phyloP scores from a whole-genome alignment of 2,113 vertebrate species.

The Cranoglanis bouderius region DNA sequence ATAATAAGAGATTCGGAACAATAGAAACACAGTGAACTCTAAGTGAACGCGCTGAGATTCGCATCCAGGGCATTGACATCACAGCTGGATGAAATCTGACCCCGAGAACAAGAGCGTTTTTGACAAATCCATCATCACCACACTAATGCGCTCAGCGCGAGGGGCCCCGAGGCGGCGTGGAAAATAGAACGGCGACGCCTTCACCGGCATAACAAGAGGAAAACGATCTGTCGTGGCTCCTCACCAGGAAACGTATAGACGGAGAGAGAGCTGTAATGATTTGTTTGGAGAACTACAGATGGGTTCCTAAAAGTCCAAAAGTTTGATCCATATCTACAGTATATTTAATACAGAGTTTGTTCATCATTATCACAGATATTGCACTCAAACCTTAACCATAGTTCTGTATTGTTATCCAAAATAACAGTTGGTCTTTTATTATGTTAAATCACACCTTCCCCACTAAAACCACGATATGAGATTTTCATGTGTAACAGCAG shows the following conservation, averaged over 20 bases:
- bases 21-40: constrained; percentile 36
- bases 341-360: not conserved
- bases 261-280: constrained; percentile 3
- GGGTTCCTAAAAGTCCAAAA: not conserved
- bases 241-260: constrained; percentile 17
- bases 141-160: constrained; percentile 19
- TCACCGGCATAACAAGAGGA: not conserved
- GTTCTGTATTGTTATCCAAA: not conserved
- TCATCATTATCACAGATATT: not conserved
- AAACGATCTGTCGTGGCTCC: not conserved
- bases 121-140: constrained; percentile 31
- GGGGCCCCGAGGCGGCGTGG: not conserved
- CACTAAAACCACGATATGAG: too few species aligned
- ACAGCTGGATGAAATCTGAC: constrained; percentile 18
- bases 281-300: not conserved
- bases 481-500: too few species aligned
- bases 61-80: not conserved
- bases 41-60: constrained; percentile 19
- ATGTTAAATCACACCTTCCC: not conserved
- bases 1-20: too few species aligned
- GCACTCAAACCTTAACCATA: not conserved
- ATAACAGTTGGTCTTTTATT: not conserved
- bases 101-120: constrained; percentile 21
- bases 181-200: not conserved
- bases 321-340: not conserved